Percentiles rank a stretch among this genome's conserved stretches.
phyloP scores from a whole-genome alignment of 2,888 invertebrate species.

The Scrobipalpa costella region DNA sequence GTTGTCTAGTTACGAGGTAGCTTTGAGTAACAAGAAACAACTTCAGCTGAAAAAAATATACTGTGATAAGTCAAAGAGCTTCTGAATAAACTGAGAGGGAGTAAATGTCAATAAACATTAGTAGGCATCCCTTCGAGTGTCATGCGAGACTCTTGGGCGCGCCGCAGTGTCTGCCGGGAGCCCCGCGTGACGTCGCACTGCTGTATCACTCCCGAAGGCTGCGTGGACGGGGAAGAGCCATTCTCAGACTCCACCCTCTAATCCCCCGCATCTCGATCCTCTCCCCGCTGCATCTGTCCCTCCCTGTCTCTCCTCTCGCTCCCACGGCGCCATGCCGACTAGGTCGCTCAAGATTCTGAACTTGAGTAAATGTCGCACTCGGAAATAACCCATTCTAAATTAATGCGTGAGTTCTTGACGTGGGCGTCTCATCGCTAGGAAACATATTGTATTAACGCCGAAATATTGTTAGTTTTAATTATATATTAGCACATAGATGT shows the following conservation, averaged over 20 bases:
- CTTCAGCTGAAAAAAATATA: too few species aligned
- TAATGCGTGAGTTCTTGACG: neutral
- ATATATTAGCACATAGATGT: too few species aligned
- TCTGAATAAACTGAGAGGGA: neutral
- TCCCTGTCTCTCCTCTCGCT: slow-evolving; percentile 16
- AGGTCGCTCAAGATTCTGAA: slow-evolving; percentile 11
- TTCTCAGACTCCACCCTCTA: slow-evolving; percentile 20
- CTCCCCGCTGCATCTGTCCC: slow-evolving; percentile 23
- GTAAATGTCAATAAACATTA: neutral
- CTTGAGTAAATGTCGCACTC: slow-evolving; percentile 7
- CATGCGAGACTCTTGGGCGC: slow-evolving; percentile 29
- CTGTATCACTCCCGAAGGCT: slow-evolving; percentile 52
- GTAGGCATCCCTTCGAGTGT: neutral
- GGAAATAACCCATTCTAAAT: neutral
- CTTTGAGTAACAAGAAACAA: too few species aligned
- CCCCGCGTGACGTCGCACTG: slow-evolving; percentile 57
- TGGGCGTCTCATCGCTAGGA: neutral
- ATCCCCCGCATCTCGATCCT: neutral
- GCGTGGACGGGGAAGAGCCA: slow-evolving; percentile 34
- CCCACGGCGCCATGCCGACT: slow-evolving; percentile 35
- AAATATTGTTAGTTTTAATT: neutral
- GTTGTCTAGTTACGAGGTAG: too few species aligned
- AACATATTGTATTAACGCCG: neutral
- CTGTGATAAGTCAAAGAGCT: too few species aligned
- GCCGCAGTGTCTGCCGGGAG: slow-evolving; percentile 53